Base-by-base conservation (phyloP, 2,113 vertebrate genomes). In the Otis tarda region DNA sequence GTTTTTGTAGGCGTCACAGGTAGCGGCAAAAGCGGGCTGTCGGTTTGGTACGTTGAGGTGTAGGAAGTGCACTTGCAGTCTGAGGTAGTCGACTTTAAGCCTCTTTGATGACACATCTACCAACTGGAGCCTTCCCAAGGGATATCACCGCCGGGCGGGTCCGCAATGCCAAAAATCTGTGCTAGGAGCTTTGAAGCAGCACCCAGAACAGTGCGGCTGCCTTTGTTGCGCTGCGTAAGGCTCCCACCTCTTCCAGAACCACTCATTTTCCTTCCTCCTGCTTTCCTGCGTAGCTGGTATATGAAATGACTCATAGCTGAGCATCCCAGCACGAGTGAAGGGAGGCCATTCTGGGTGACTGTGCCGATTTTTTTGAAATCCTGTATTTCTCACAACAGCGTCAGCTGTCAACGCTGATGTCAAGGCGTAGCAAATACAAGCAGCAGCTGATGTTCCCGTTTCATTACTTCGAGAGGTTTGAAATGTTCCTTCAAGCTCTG, bases 201-300 rank as follows among this genome's bases (percentile, higher is more conserved):
- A 18, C 33, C 43, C 9, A 1, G 69, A 49, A 19, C 28, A 6
- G 30, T 2, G 23, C 6, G 1, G 31, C 67, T 57, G 47, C 43
- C 59, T 60, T 74, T 55, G 41, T 71, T 75, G 37, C 11, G 1
- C 52, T 4, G 5, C 6, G 7, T 43, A 14, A 71, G 23, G 64
- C 31, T 45, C 23, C 64, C 6, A 3, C 13, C 64, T 53, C 59
- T 23, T 67, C 60, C 70, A 77, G 28, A 61, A 3, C 12, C 7
- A 4, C 43, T 69, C 4, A 0, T n/a, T 73, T 60, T 50, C 76
- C 60, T 50, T 37, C 25, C 41, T 56, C 20, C 45, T 53, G 1
- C 59, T 60, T 52, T 25, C 37, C 37, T 60, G 0, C 4, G 0
- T 45, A 39, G 12, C 33, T 50, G 7, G 43, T 6, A 31, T 12